Percentiles rank a stretch among this genome's conserved stretches.
These are phyloP conservation scores for Calypte anna DNA, from an alignment of 2,113 vertebrate species.

Conservation along the genomic window DNA sequence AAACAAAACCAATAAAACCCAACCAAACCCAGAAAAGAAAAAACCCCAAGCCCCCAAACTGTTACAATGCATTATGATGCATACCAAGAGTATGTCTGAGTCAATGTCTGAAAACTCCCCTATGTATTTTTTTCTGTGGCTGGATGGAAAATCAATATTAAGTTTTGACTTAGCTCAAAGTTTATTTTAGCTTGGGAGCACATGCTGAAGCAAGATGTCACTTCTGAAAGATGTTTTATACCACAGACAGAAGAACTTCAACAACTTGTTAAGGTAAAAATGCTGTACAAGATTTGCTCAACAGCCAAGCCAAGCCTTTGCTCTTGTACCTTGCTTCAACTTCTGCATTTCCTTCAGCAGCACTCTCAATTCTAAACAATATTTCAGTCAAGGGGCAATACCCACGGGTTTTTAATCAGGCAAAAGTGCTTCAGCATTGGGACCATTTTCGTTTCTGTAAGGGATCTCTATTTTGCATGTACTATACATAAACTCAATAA, in stretches of 20 bases:
- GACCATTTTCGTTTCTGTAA: neutral
- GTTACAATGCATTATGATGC: neutral
- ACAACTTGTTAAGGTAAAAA: neutral
- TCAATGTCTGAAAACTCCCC: neutral
- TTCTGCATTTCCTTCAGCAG: neutral
- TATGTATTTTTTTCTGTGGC: neutral
- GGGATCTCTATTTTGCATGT: neutral
- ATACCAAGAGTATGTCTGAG: neutral
- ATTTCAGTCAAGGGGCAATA: neutral
- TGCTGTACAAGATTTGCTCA: neutral
- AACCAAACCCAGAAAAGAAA: too few relatives aligned
- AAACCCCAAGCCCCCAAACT: neutral
- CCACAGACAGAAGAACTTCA: neutral
- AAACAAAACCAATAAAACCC: too few relatives aligned
- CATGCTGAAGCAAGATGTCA: neutral
- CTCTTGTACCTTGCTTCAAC: neutral
- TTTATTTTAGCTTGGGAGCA: neutral
- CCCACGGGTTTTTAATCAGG: neutral
- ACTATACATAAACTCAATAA: neutral
- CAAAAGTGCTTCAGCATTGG: neutral
- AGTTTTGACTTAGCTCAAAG: neutral
- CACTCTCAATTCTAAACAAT: neutral
- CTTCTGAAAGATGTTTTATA: neutral
- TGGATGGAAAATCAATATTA: neutral
- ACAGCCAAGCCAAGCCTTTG: neutral